Evolutionary conservation across 2,113 vertebrate species (phyloP).

Genomic region (Macaca mulatta): DNA sequence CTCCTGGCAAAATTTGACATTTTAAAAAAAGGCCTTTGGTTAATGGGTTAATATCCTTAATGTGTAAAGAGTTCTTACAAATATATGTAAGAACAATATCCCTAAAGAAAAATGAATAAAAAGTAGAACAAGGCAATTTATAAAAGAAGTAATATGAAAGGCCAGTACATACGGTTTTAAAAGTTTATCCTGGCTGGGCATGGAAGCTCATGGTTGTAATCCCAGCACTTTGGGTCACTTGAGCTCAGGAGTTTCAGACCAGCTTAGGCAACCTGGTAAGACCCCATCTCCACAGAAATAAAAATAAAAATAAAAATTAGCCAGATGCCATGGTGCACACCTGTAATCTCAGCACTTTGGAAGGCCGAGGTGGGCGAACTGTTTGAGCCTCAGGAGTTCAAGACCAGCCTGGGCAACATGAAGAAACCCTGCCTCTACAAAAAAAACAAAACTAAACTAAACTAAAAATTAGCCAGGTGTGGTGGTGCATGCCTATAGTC

Average conservation of each 20-base stretch:
- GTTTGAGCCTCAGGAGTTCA: not conserved
- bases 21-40: not conserved
- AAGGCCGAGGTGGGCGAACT: not conserved
- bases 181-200: not conserved
- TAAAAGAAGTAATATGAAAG: not conserved
- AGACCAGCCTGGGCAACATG: not conserved
- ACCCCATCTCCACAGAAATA: not conserved
- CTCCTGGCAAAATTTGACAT: constrained; percentile 25
- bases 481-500: too few relatives aligned
- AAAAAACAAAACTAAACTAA: not conserved
- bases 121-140: constrained; percentile 15
- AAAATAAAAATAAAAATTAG: not conserved
- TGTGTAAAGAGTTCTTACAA: constrained; percentile 6
- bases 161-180: not conserved
- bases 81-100: not conserved
- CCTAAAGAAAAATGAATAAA: not conserved
- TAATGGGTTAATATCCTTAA: constrained; percentile 25
- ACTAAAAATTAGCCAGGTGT: too few relatives aligned
- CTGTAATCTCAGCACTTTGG: not conserved
- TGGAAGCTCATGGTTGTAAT: not conserved
- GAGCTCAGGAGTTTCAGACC: not conserved
- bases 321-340: not conserved
- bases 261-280: not conserved
- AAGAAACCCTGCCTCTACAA: not conserved
- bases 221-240: not conserved